These are phyloP conservation scores for Dendrocopos noguchii DNA, from an alignment of 2,113 vertebrate genomes.

Conservation along the genomic window DNA sequence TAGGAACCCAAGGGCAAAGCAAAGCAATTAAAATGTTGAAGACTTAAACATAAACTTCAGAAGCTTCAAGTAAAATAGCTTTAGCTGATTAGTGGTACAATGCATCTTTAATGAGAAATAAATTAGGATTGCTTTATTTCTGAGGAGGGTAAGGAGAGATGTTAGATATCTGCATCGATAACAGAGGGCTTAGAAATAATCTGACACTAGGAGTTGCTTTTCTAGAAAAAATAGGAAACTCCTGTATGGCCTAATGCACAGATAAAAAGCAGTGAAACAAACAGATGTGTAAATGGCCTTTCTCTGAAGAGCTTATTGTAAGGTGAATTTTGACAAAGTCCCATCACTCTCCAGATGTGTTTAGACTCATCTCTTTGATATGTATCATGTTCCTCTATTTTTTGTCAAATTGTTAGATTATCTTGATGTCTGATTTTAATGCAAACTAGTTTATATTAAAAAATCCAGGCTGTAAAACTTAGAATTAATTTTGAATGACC, in stretches of 20 bases:
- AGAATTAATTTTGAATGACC: background rate
- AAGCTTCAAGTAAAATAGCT: slow-evolving; percentile 56
- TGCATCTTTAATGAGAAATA: slow-evolving; percentile 66
- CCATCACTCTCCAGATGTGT: background rate
- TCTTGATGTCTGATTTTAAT: background rate
- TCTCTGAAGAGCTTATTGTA: background rate
- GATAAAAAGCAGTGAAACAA: slow-evolving; percentile 1
- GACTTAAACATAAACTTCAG: slow-evolving; percentile 60
- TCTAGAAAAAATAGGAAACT: background rate
- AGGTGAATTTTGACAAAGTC: background rate
- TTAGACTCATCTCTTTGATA: background rate
- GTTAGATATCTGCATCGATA: slow-evolving; percentile 49
- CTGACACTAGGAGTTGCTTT: background rate
- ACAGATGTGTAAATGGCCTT: background rate
- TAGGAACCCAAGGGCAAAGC: slow-evolving; percentile 51
- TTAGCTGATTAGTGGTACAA: slow-evolving; percentile 55
- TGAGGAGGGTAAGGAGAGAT: slow-evolving; percentile 11
- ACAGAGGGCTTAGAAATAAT: slow-evolving; percentile 14
- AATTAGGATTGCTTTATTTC: slow-evolving; percentile 47
- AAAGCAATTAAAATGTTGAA: slow-evolving; percentile 58
- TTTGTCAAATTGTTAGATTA: background rate
- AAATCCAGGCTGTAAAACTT: background rate
- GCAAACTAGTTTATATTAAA: background rate
- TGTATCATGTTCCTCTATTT: background rate
- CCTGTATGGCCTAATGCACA: background rate